Evolutionary conservation across 2,888 invertebrate genomes (phyloP).

Genomic region (Polydrusus pterygomalis): DNA sequence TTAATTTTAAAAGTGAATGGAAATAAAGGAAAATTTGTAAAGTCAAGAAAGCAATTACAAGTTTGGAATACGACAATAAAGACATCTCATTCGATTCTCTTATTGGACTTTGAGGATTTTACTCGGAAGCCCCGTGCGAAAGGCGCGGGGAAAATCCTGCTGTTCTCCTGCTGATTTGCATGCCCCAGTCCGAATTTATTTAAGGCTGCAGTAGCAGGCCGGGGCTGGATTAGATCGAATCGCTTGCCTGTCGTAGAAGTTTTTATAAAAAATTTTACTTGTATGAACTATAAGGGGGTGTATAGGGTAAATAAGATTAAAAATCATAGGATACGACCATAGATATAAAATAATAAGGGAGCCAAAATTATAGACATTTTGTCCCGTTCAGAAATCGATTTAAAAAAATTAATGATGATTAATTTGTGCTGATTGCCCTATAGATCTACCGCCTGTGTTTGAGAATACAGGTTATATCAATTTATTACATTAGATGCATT

Average conservation of each 20-base stretch:
- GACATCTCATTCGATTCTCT: slow-evolving; percentile 63
- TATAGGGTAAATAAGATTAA: too few species aligned
- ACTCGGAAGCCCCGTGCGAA: slow-evolving; percentile 69
- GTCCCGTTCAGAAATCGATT: too few species aligned
- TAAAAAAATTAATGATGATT: too few species aligned
- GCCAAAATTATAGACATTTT: too few species aligned
- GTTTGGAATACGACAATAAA: slow-evolving; percentile 59
- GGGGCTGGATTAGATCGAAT: slow-evolving; percentile 15
- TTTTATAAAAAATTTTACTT: too few species aligned
- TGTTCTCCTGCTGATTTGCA: slow-evolving; percentile 66
- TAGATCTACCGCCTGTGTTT: too few species aligned
- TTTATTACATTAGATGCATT: too few species aligned
- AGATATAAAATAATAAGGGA: too few species aligned
- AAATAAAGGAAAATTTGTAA: background rate
- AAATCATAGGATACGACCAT: too few species aligned
- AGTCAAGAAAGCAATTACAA: slow-evolving; percentile 47
- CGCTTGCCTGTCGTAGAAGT: background rate
- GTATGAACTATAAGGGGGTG: too few species aligned
- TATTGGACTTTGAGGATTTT: slow-evolving; percentile 54
- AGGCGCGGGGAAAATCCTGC: slow-evolving; percentile 65
- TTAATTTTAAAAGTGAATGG: background rate
- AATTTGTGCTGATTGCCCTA: too few species aligned
- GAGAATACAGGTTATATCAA: too few species aligned
- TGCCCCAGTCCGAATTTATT: slow-evolving; percentile 58
- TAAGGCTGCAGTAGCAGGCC: slow-evolving; percentile 6